Evolutionary conservation across 1,140 invertebrate species (phyloP).

Genomic region (Anastrepha ludens): DNA sequence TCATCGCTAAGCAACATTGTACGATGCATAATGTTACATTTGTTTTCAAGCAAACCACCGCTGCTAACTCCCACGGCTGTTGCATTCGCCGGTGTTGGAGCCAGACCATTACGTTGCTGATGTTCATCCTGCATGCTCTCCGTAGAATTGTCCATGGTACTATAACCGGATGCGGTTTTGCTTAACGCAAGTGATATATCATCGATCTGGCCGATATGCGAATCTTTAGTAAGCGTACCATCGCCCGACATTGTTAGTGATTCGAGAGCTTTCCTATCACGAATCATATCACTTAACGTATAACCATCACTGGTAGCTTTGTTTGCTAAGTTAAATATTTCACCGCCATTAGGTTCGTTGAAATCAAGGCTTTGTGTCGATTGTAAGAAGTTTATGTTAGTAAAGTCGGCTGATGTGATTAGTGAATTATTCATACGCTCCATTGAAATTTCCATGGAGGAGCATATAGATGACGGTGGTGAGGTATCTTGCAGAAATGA

Average conservation of each 20-base stretch:
- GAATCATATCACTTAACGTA: conserved; percentile 68
- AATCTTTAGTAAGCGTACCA: conserved; percentile 70
- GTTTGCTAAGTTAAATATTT: conserved; percentile 59
- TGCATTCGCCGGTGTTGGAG: background rate
- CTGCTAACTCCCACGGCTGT: background rate
- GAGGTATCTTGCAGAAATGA: conserved; percentile 72
- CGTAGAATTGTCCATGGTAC: conserved; percentile 72
- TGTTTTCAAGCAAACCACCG: background rate
- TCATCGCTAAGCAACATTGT: conserved; percentile 68
- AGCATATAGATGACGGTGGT: conserved; percentile 71
- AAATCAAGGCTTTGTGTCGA: conserved; percentile 65
- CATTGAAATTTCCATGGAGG: conserved; percentile 66
- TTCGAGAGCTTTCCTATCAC: conserved; percentile 69
- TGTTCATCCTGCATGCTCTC: conserved; percentile 63
- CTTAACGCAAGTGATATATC: conserved; percentile 68
- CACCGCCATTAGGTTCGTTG: conserved; percentile 34
- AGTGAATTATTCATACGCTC: conserved; percentile 71
- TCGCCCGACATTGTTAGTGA: conserved; percentile 69
- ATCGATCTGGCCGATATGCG: conserved; percentile 71
- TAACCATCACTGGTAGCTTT: conserved; percentile 59
- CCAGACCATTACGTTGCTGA: conserved; percentile 20
- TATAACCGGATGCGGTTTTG: conserved; percentile 70
- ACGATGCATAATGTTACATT: conserved; percentile 56
- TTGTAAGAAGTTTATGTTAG: conserved; percentile 70
- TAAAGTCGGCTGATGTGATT: conserved; percentile 72